phyloP scores from a whole-genome alignment of 2,888 invertebrate species.

The Marronus borbonicus region DNA sequence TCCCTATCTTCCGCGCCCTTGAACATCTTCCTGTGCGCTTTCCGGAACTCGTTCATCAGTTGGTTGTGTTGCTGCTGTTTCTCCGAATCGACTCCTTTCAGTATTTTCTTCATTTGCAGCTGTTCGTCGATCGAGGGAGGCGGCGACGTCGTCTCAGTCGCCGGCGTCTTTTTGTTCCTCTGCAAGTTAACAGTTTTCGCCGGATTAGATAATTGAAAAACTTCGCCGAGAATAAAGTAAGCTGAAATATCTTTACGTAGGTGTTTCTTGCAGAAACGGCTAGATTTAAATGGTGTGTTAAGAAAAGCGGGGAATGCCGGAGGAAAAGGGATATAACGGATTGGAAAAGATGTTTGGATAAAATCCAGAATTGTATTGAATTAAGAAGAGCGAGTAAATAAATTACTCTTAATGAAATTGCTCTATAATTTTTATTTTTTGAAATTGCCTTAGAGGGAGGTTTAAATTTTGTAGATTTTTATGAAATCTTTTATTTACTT shows the following conservation, averaged over 20 bases:
- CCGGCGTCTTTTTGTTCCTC: conserved; percentile 27
- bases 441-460: too few relatives aligned
- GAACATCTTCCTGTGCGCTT: conserved; percentile 92
- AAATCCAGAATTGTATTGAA: background rate
- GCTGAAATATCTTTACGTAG: too few relatives aligned
- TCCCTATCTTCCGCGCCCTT: conserved; percentile 60
- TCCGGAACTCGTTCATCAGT: conserved; percentile 92
- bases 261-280: background rate
- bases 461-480: too few relatives aligned
- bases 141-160: conserved; percentile 51
- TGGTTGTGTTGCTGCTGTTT: conserved; percentile 81
- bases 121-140: conserved; percentile 67
- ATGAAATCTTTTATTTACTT: too few relatives aligned
- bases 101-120: conserved; percentile 67
- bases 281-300: background rate
- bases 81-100: conserved; percentile 74
- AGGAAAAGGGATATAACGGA: background rate
- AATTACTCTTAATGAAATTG: too few relatives aligned
- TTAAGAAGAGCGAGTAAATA: too few relatives aligned
- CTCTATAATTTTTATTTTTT: too few relatives aligned
- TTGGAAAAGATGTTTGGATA: background rate
- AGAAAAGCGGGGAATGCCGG: too few relatives aligned
- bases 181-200: conserved; percentile 25
- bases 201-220: conserved; percentile 14
- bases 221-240: background rate